Conservation (phyloP, 2,888 invertebrate species). For the Amblyjoppa fuscipennis region DNA sequence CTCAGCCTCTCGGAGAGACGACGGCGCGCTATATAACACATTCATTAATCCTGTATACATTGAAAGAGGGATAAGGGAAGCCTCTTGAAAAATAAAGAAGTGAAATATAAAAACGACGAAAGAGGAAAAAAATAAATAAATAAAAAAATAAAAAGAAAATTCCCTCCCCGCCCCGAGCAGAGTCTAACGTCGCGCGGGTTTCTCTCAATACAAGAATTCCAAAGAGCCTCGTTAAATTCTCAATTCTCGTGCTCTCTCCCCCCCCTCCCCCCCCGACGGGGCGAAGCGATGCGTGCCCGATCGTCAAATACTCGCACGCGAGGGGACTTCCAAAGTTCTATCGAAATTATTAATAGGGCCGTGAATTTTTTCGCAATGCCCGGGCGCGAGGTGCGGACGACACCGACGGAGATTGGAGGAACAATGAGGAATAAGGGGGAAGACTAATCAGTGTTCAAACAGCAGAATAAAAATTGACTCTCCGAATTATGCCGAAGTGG, state of each 20-base stretch:
- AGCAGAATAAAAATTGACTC: background rate
- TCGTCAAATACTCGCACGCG: constrained; percentile 59
- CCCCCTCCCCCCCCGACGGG: background rate
- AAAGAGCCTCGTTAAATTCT: constrained; percentile 61
- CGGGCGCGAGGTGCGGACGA: constrained; percentile 11
- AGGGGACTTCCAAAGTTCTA: constrained; percentile 30
- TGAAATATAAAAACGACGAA: constrained; percentile 25
- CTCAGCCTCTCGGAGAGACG: constrained; percentile 29
- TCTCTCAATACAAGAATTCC: constrained; percentile 62
- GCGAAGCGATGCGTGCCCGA: constrained; percentile 50
- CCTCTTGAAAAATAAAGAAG: constrained; percentile 40
- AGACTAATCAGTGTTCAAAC: background rate
- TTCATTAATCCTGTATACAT: constrained; percentile 65
- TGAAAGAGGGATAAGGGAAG: constrained; percentile 27
- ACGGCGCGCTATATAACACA: constrained; percentile 53
- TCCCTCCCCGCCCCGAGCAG: background rate
- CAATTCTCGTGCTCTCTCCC: constrained; percentile 47
- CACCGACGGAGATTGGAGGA: background rate
- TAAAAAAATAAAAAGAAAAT: constrained; percentile 42
- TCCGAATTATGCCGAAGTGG: background rate
- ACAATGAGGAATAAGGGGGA: background rate
- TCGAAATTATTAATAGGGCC: constrained; percentile 48
- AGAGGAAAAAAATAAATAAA: constrained; percentile 21
- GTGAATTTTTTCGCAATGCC: background rate
- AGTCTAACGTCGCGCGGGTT: constrained; percentile 36